phyloP scores from a whole-genome alignment of 2,797 vertebrate genomes.

The Lagocephalus sceleratus region DNA sequence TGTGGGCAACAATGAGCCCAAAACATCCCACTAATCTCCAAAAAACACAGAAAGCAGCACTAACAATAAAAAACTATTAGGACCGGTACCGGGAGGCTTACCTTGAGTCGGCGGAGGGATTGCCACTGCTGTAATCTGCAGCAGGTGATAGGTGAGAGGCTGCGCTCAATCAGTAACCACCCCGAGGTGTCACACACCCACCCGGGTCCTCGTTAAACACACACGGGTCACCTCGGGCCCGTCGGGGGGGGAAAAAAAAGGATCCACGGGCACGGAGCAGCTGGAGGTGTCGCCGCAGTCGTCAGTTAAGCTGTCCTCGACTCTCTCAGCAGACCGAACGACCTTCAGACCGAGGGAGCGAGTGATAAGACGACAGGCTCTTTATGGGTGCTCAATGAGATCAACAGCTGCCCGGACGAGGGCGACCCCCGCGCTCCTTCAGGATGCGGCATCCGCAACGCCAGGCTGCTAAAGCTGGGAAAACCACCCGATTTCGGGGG shows the following conservation, averaged over 20 bases:
- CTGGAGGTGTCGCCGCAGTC: background rate
- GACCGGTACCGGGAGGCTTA: conserved; percentile 30
- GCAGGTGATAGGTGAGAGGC: conserved; percentile 15
- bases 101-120: conserved; percentile 28
- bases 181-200: conserved; percentile 62
- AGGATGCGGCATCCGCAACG: background rate
- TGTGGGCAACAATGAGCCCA: too few relatives aligned
- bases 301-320: conserved; percentile 19
- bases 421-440: conserved; percentile 19
- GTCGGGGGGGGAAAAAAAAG: background rate
- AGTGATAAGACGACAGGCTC: background rate
- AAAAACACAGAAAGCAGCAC: background rate
- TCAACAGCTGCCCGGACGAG: background rate
- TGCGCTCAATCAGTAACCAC: conserved; percentile 40
- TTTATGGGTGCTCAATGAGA: conserved; percentile 4
- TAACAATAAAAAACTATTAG: background rate
- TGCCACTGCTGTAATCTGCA: conserved; percentile 1
- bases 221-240: background rate
- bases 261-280: background rate
- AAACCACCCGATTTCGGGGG: conserved; percentile 12
- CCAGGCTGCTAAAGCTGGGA: conserved; percentile 1
- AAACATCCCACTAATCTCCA: background rate
- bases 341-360: background rate
- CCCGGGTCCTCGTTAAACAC: conserved; percentile 47
- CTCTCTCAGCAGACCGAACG: conserved; percentile 7